Evolutionary conservation across 2,888 invertebrate genomes (phyloP), one percentile per base, ranked within the genome.

Genomic region (Sthenelais limicola): DNA sequence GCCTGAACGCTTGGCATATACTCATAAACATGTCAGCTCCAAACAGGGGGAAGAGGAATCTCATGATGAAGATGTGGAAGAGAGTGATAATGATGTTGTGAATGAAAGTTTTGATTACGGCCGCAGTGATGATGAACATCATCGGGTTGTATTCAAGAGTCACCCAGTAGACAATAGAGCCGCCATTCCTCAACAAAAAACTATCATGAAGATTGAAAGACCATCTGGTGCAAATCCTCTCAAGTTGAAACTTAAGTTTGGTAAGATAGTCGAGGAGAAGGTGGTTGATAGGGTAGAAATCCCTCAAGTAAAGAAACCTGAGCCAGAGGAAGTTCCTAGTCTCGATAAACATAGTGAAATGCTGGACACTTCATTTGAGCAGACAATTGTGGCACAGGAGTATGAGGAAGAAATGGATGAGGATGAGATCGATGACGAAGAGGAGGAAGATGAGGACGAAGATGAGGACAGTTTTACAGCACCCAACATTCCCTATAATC

Each of bases 181-280:
- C n/a, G n/a, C n/a, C n/a, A n/a, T n/a, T n/a, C n/a, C n/a, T n/a
- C n/a, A n/a, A n/a, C n/a, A 35, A 5, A 62, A 62, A 24, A 62
- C 62, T 24, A 62, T 62, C n/a, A 62, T 62, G 62, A 35, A 62
- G 24, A 43, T 62, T 21, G 62, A 62, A 43, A 35, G 62, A 28
- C 56, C 30, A 33, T 15, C 62, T 9, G 62, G 56, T 56, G 56
- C 62, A 26, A 62, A 62, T 15, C 51, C 68, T 5, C 24, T 68
- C 30, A 70, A 54, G 28, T n/a, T 70, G 5, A 70, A 54, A 47
- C 56, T 70, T 18, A 70, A 70, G 35, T 32, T 70, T 4, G 56
- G 56, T 7, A 70, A 54, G 18, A 35, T 70, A 1, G 54, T 70
- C 9, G 54, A 70, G 21, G 70, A 70, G 43, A 70, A 70, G 24